phyloP scores from a whole-genome alignment of 2,888 invertebrate species.

The Mythimna impura region DNA sequence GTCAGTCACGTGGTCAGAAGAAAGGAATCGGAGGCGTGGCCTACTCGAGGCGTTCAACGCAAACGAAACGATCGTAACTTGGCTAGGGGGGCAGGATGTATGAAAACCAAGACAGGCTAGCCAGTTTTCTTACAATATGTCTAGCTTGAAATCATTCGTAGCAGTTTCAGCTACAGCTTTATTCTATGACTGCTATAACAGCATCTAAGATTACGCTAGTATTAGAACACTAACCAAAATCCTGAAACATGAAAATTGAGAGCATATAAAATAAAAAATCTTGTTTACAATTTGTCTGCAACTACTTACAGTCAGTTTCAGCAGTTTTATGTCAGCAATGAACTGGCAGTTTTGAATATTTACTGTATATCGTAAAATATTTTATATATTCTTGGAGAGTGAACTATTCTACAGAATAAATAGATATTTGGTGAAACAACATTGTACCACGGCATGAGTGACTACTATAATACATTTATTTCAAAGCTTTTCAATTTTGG shows the following conservation, averaged over 20 bases:
- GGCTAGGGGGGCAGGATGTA: too few relatives aligned
- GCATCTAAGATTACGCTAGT: too few relatives aligned
- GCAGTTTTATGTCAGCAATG: not conserved
- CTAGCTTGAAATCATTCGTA: not conserved
- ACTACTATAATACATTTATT: not conserved
- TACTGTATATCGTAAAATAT: conserved; percentile 7
- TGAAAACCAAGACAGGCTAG: too few relatives aligned
- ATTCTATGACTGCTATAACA: not conserved
- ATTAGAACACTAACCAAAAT: not conserved
- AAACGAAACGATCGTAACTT: too few relatives aligned
- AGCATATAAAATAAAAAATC: conserved; percentile 6
- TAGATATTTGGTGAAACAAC: conserved; percentile 5
- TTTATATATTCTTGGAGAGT: not conserved
- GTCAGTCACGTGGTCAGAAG: too few relatives aligned
- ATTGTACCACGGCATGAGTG: not conserved
- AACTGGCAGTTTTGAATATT: conserved; percentile 3
- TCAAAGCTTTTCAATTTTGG: not conserved
- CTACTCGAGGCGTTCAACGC: too few relatives aligned
- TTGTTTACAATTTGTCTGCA: not conserved
- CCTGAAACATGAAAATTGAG: not conserved
- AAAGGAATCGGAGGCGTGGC: too few relatives aligned
- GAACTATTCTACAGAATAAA: not conserved
- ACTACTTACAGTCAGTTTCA: not conserved
- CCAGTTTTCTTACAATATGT: too few relatives aligned
- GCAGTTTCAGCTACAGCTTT: too few relatives aligned